Base-by-base conservation (phyloP, 1,140 invertebrate species). In the Euglossa dilemma region DNA sequence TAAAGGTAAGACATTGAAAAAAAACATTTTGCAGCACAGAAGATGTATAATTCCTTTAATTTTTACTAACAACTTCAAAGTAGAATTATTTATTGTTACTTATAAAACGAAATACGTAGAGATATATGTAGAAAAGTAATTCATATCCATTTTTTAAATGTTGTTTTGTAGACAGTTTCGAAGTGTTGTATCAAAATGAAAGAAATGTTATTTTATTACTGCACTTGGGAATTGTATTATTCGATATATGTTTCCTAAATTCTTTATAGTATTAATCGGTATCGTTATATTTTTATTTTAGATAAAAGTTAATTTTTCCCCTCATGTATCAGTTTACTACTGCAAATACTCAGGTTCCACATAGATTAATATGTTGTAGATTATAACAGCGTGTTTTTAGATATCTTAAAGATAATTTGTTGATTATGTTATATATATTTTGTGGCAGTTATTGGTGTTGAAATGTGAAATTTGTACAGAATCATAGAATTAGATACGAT, bases 381-480 rank as follows among this genome's bases (percentile, higher is more conserved):
- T 81, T 7, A 18, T 70, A 75, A 57, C 28, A 76, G 14, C 43
- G 73, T 71, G n/a, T 78, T 83, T 64, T 52, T 61, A 57, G 52
- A 69, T 36, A 76, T 67, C 67, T 67, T 64, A 6, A 28, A 45
- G 3, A 64, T 77, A 72, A 83, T 78, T 64, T 78, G 45, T 70
- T 83, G 66, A 71, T 83, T 64, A 18, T 25, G 76, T 84, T 79
- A 72, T 79, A 84, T 67, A 76, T 83, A 43, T 84, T 84, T 57
- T 84, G 59, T 64, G 75, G 18, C 20, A 43, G 36, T 56, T 72
- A 56, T 80, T 43, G 61, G 20, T 80, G 69, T 80, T 73, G 76
- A 84, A 80, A n/a, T 80, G 23, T 71, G 64, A 50, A 80, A 57
- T 84, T 82, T 82, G 43, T 84, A 80, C 50, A 84, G 77, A 80